Evolutionary conservation across 2,888 invertebrate genomes (phyloP).

Genomic region (Athalia rosae): DNA sequence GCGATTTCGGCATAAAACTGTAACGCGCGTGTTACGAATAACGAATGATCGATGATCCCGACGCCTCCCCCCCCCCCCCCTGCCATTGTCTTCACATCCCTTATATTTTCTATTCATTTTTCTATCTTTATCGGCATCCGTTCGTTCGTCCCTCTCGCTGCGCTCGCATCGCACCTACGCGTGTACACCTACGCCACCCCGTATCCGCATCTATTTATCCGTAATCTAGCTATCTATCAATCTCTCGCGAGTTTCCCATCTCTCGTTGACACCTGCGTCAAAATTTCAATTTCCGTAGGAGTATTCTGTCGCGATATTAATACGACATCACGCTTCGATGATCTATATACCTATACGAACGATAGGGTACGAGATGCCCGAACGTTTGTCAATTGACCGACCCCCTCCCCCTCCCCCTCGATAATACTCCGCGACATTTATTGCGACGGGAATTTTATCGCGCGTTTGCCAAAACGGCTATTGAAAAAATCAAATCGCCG

Average conservation of each 20-base stretch:
- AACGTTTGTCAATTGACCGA: slow-evolving; percentile 33
- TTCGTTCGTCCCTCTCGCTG: too few relatives aligned
- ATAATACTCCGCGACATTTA: not conserved
- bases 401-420: not conserved
- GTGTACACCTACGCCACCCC: not conserved
- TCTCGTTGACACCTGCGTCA: slow-evolving; percentile 56
- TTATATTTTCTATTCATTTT: not conserved
- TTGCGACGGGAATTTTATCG: not conserved
- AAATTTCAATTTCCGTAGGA: slow-evolving; percentile 69
- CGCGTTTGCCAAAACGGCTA: slow-evolving; percentile 15
- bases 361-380: not conserved
- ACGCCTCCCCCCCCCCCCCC: too few relatives aligned
- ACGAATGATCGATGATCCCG: too few relatives aligned
- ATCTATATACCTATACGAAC: too few relatives aligned
- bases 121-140: too few relatives aligned
- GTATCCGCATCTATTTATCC: not conserved
- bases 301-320: slow-evolving; percentile 64
- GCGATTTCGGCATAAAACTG: not conserved
- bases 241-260: not conserved
- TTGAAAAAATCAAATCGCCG: not conserved
- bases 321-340: slow-evolving; percentile 49
- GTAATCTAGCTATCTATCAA: not conserved
- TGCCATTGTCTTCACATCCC: not conserved
- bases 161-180: too few relatives aligned
- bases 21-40: not conserved